Evolutionary conservation across 2,797 vertebrate species (phyloP), one percentile per base, ranked within the genome.

Genomic region (Oreortyx pictus): DNA sequence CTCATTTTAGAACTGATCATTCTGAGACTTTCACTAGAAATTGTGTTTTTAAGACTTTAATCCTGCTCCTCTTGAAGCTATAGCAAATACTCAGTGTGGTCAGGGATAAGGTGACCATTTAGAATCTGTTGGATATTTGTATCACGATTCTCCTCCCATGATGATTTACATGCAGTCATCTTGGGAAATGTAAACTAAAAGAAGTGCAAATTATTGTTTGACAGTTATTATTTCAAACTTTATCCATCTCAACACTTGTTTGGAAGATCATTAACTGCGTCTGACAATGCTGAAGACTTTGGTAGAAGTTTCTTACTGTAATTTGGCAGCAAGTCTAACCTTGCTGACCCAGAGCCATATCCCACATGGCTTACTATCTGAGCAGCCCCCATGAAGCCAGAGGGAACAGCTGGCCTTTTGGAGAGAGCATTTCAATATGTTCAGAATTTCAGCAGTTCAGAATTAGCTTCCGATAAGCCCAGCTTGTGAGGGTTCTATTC

Each of bases 291-390:
- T 49, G 18, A 70, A 64, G 68, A 4, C 37, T 80, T 54, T 3
- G 41, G 9, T 29, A 10, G 9, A 52, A 74, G 17, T 35, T 61
- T 62, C 50, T 44, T 47, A 6, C 50, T 35, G 19, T 39, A 3
- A 16, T 14, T 61, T 9, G 16, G 66, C 43, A 72, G 62, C 17
- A 61, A 41, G 22, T 64, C 19, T 35, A 18, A 7, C 31, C 33
- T 61, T 0, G 0, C 33, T 71, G 77, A 27, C 33, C 7, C 0
- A 0, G 29, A 29, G 18, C 13, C 5, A 0, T 25, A 4, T 43
- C 60, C 54, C 6, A 0, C 0, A 1, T 0, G 35, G 31, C 14
- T 20, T 1, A 1, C 23, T 20, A 17, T 3, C 11, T 44, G 29
- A 35, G 44, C 78, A 54, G 75, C 39, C 23, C 50, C 46, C 0